phyloP scores from a whole-genome alignment of 2,888 invertebrate genomes.

The Drosophila recens region DNA sequence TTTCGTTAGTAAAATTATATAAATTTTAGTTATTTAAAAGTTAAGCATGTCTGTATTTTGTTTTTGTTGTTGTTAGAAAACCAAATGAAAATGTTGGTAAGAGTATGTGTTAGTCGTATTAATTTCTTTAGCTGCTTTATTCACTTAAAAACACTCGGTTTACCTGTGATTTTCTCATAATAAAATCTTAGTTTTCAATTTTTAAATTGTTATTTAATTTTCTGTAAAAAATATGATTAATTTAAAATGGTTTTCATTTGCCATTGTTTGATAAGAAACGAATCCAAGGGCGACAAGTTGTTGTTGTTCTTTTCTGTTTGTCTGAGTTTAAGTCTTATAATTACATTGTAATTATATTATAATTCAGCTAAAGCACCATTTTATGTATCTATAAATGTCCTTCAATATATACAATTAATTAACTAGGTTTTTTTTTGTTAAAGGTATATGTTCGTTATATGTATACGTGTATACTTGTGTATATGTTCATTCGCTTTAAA shows the following conservation, averaged over 20 bases:
- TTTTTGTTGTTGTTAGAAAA: conserved; percentile 16
- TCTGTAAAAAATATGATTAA: conserved; percentile 42
- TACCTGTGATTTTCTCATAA: conserved; percentile 7
- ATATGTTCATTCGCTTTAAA: conserved; percentile 50
- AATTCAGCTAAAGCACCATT: conserved; percentile 85
- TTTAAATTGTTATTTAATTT: conserved; percentile 1
- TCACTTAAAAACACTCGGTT: conserved; percentile 18
- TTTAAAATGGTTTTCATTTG: conserved; percentile 40
- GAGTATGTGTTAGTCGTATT: background rate
- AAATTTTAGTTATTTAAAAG: conserved; percentile 60
- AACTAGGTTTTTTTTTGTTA: conserved; percentile 38
- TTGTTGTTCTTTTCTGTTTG: conserved; percentile 34
- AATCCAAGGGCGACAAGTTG: conserved; percentile 36
- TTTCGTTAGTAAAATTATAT: conserved; percentile 62
- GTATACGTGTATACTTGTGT: conserved; percentile 56
- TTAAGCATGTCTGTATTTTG: conserved; percentile 44
- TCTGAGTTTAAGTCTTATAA: conserved; percentile 64
- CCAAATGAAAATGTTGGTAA: background rate
- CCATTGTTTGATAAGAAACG: conserved; percentile 31
- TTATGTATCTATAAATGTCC: conserved; percentile 64
- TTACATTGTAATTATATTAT: conserved; percentile 70
- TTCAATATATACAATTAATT: conserved; percentile 60
- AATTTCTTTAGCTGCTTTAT: conserved; percentile 24
- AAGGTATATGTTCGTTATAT: conserved; percentile 61
- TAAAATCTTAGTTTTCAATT: conserved; percentile 32